Evolutionary conservation across 2,797 vertebrate species (phyloP).

Genomic region (Falco cherrug): DNA sequence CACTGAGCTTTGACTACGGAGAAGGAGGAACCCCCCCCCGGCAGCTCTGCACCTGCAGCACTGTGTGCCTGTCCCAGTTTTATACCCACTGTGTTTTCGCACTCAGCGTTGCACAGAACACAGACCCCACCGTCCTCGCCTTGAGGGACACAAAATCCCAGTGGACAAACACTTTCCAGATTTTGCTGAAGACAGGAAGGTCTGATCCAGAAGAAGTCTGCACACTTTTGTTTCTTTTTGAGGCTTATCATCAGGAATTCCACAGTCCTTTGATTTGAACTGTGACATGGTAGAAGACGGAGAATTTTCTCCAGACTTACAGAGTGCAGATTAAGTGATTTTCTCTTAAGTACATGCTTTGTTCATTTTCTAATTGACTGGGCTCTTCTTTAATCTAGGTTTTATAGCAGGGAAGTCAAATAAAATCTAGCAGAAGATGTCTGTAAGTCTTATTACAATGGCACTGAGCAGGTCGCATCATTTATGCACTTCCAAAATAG

Average conservation of each 20-base stretch:
- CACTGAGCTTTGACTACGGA: background rate
- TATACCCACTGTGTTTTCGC: too few relatives aligned
- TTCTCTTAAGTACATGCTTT: background rate
- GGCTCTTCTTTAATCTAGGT: background rate
- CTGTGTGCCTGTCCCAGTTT: background rate
- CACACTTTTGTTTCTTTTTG: background rate
- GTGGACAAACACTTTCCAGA: background rate
- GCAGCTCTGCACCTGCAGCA: background rate
- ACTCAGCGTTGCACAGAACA: fast-evolving
- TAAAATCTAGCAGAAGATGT: background rate
- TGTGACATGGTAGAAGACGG: background rate
- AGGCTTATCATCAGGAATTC: background rate
- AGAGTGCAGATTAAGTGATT: background rate
- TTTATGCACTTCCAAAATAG: background rate
- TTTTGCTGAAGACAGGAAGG: background rate
- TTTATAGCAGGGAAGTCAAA: background rate
- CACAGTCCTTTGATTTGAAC: background rate
- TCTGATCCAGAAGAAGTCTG: fast-evolving
- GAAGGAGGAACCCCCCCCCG: too few relatives aligned
- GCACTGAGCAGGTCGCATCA: background rate
- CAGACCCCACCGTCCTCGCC: background rate
- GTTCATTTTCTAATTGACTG: slow-evolving; percentile 20
- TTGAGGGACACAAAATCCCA: background rate
- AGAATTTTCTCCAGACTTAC: background rate
- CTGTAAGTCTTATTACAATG: background rate